Evolutionary conservation across 2,113 vertebrate species (phyloP), one percentile per base, ranked within the genome.

Genomic region (Aythya baeri): DNA sequence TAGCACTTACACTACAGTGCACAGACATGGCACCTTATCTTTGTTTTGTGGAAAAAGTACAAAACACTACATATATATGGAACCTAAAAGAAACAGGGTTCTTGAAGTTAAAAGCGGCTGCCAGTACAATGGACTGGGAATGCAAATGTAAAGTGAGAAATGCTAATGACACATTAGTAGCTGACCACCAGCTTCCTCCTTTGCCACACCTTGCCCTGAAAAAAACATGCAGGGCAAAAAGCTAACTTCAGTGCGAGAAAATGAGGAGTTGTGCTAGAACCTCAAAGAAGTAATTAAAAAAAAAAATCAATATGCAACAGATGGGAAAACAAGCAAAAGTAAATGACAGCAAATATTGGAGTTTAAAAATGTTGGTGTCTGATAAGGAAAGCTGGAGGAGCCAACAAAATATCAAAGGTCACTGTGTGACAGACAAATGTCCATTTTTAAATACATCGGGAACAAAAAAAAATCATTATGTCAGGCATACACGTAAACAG

Each of bases 391-490:
- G 86, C 61, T 72, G 34, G 55, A 90, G 57, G 50, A 91, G 44
- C 18, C 65, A 94, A 88, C 41, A 83, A 62, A 92, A 83, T 92
- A 93, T 72, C 94, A 94, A 94, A 96, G 89, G 86, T 96, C 84
- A 12, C 38, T 63, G 63, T 91, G 55, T 46, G 86, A 86, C 34
- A 72, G 83, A 84, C 14, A 86, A 78, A 72, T 2, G 6, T 17
- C 8, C 15, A 18, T 81, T 86, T 91, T 78, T 25, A 86, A 92
- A 88, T 92, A 57, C 11, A 86, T 46, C 17, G 78, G 65, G 61
- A 86, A 70, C 54, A 76, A 58, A 73, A 38, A 31, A 31, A 44
- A 32, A 16, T 5, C 65, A 46, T 43, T 23, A 83, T 71, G 7
- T 46, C 43, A 58, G 20, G 13, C 29, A 73, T 34, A 41, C 18